Conservation (phyloP, 2,888 invertebrate species). For the Andrena dorsata region DNA sequence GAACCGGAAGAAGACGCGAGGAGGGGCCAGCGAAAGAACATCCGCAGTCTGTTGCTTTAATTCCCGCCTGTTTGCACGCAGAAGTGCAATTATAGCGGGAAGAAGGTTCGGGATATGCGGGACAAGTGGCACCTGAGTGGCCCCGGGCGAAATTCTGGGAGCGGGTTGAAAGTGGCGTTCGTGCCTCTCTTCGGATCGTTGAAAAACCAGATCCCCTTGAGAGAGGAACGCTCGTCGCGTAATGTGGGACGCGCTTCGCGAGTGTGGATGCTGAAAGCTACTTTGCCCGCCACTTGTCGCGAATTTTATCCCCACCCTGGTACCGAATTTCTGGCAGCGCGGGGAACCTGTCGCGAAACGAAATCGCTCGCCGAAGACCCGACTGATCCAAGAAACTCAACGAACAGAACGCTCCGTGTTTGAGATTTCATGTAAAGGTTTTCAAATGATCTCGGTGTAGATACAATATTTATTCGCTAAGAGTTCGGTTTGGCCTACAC, state of each 20-base stretch:
- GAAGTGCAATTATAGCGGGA: conserved; percentile 39
- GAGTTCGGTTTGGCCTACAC: too few species aligned
- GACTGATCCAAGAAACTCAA: too few species aligned
- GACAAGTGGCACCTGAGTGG: conserved; percentile 40
- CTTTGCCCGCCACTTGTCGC: conserved; percentile 14
- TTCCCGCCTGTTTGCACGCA: not conserved
- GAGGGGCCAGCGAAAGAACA: not conserved
- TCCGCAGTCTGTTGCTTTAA: conserved; percentile 8
- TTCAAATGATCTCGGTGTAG: too few species aligned
- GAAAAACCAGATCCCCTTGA: conserved; percentile 49
- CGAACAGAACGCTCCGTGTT: too few species aligned
- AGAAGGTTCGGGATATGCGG: conserved; percentile 37
- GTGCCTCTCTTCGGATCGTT: conserved; percentile 16
- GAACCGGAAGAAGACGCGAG: not conserved
- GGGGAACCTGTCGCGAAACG: not conserved
- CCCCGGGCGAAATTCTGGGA: conserved; percentile 46
- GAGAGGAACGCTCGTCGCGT: conserved; percentile 39
- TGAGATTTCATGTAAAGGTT: too few species aligned
- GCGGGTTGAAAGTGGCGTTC: conserved; percentile 50
- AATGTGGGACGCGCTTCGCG: conserved; percentile 43
- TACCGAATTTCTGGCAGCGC: not conserved
- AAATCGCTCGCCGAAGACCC: not conserved
- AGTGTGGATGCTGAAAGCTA: conserved; percentile 26
- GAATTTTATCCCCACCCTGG: conserved; percentile 9
- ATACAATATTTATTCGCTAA: too few species aligned